Evolutionary conservation across 2,888 invertebrate genomes (phyloP), one percentile per base, ranked within the genome.

Genomic region (Neria commutata): DNA sequence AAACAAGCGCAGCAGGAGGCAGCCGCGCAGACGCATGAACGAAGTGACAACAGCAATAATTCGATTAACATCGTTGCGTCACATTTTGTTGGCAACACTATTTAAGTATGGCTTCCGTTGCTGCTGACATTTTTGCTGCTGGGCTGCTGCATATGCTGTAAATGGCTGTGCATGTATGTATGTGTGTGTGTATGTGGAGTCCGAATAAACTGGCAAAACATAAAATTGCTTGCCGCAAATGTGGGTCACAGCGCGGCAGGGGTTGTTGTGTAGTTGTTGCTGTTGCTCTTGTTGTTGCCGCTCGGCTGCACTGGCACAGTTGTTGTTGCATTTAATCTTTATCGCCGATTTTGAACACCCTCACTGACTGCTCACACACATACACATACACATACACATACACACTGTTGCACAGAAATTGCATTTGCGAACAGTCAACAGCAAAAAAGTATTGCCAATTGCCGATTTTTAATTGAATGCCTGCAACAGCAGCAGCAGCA

Each of bases 391-490:
- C n/a, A n/a, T n/a, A n/a, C n/a, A n/a, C n/a, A n/a, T n/a, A n/a
- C n/a, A n/a, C n/a, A n/a, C n/a, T n/a, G n/a, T n/a, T n/a, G n/a
- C n/a, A n/a, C n/a, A n/a, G n/a, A n/a, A n/a, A 69, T 66, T 70
- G 68, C 64, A 64, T 62, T 62, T 58, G 62, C 63, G 58, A 67
- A 54, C 33, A 48, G 45, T 26, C 34, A 40, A 33, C 50, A 51
- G 11, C 50, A 47, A 25, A 48, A 24, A 21, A 47, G 33, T 69
- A 63, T 65, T 67, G 57, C 58, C 70, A 69, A 64, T 65, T 71
- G 67, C 67, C 42, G 42, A 42, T 42, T 74, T 72, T 72, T 72
- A 72, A 72, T 72, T 72, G 72, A 72, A 72, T 71, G 72, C 72
- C 42, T 37, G n/a, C 37, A 37, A 37, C 37, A 37, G 62, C 62